Base-by-base conservation (phyloP, 1,140 invertebrate species). In the Solen grandis region DNA sequence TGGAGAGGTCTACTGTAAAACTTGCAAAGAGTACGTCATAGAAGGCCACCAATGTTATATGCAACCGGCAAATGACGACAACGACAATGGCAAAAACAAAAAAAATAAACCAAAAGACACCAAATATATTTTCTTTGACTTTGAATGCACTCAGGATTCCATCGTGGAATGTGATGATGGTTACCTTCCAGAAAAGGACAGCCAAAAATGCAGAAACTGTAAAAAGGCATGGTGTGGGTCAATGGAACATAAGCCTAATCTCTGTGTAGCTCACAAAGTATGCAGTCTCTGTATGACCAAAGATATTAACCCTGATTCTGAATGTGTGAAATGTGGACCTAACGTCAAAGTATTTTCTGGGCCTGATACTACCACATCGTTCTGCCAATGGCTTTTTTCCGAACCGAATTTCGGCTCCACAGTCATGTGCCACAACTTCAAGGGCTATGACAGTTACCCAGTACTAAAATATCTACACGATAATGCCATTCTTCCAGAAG, bases 81-180 rank as follows among this genome's bases (percentile, higher is more conserved):
- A 10, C 16, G n/a, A 50, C 46, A 5, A 5, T n/a, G n/a, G n/a
- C n/a, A 16, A 2, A 3, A 4, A 19, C 5, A 62, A 62, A 13
- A 59, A 10, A 25, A 62, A 62, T 25, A 62, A 62, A 38, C 33
- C 31, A 2, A 66, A 66, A 66, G 29, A 66, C 13, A 66, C 63
- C 19, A 36, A 66, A 22, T 66, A 66, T 41, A 66, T 66, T 41
- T 66, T 66, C 31, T 66, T 66, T 46, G 63, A 66, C 63, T 66
- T 41, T 46, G 63, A 66, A 31, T 66, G 63, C 36, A 41, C 63
- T 38, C 63, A 66, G 35, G 63, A 66, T 22, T n/a, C 31, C 19
- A 4, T 36, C 22, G 13, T 66, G 5, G 5, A 66, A 25, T 66
- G 63, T 46, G 25, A 36, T 22, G 63, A 36, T 41, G 63, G 35